A percentile compares a stretch with the other conserved stretches of the same genome.
These are phyloP conservation scores for Gadus macrocephalus DNA, from an alignment of 2,113 vertebrate species.

Conservation along the genomic window DNA sequence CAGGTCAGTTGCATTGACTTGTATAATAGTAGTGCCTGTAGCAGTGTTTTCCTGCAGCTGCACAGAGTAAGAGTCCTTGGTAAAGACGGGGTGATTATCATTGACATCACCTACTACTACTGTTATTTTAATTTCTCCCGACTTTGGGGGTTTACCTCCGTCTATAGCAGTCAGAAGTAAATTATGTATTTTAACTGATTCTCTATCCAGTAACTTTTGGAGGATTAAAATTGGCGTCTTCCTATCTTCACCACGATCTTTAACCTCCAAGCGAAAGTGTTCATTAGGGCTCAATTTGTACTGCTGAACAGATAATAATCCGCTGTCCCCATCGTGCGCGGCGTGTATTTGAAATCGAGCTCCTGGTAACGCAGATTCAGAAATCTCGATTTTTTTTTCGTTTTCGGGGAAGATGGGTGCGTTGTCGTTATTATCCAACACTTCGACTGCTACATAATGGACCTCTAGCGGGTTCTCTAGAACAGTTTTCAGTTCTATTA, in stretches of 20 bases:
- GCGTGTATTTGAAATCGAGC: constrained; percentile 48
- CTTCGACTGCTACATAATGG: constrained; percentile 57
- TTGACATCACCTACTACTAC: constrained; percentile 56
- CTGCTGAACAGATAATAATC: constrained; percentile 45
- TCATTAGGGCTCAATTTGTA: constrained; percentile 62
- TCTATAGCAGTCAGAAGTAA: constrained; percentile 59
- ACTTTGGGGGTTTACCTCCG: constrained; percentile 51
- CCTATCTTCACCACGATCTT: constrained; percentile 39
- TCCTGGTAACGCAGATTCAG: constrained; percentile 56
- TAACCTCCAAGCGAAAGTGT: constrained; percentile 57
- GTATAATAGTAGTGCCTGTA: constrained; percentile 38
- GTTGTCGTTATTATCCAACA: constrained; percentile 67
- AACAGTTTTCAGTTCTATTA: constrained; percentile 57
- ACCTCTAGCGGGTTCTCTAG: constrained; percentile 67
- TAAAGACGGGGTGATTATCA: constrained; percentile 58
- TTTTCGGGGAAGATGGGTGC: constrained; percentile 52
- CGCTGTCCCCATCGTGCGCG: constrained; percentile 52
- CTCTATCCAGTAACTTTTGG: constrained; percentile 54
- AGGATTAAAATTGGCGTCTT: constrained; percentile 55
- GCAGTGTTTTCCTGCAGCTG: constrained; percentile 52
- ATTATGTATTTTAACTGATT: constrained; percentile 23
- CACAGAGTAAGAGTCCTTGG: constrained; percentile 44
- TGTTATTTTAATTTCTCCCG: constrained; percentile 41
- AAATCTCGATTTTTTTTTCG: constrained; percentile 49
- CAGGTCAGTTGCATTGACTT: constrained; percentile 62